Evolutionary conservation across 1,140 invertebrate species (phyloP).

Genomic region (Leptinotarsa lineolata): DNA sequence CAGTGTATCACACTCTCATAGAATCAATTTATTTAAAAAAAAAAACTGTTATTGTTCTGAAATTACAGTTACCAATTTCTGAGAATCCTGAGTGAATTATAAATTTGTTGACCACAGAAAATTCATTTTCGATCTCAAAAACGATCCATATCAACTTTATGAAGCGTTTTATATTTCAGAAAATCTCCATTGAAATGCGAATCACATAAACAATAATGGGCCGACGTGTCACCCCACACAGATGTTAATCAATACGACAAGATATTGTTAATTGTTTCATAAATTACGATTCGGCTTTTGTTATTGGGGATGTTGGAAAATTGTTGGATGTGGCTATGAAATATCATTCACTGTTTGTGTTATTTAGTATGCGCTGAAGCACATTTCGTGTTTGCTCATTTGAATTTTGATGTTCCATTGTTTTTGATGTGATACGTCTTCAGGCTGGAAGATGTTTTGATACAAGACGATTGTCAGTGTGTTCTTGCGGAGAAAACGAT

Average conservation of each 20-base stretch:
- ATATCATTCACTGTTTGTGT: not conserved
- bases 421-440: not conserved
- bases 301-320: slow-evolving; percentile 2
- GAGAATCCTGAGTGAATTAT: too few relatives aligned
- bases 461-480: too few relatives aligned
- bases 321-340: not conserved
- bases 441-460: too few relatives aligned
- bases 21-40: too few relatives aligned
- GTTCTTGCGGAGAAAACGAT: too few relatives aligned
- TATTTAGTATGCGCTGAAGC: not conserved
- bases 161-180: not conserved
- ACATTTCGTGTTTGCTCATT: not conserved
- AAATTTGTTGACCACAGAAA: too few relatives aligned
- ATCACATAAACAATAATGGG: not conserved
- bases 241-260: slow-evolving; percentile 6
- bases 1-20: too few relatives aligned
- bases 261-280: slow-evolving; percentile 9
- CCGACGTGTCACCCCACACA: not conserved
- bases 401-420: slow-evolving; percentile 6
- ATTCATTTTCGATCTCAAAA: not conserved
- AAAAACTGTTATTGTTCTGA: too few relatives aligned
- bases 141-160: not conserved
- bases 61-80: too few relatives aligned
- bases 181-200: not conserved
- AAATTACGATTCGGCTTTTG: slow-evolving; percentile 8